Base-by-base conservation (phyloP, 2,113 vertebrate species). In the Pogona vitticeps region DNA sequence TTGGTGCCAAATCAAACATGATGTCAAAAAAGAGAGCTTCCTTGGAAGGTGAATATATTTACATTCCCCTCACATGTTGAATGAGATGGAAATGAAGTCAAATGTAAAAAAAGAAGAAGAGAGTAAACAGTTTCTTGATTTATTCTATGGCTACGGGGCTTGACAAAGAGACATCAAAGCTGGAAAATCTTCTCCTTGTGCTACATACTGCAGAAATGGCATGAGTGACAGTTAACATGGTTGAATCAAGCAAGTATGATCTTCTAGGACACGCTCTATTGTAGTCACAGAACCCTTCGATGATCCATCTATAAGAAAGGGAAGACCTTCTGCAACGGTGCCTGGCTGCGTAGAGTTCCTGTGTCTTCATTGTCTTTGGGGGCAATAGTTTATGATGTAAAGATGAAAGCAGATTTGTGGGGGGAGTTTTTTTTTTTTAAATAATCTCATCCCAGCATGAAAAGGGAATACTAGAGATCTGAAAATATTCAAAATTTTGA, bases 11-110 rank as follows among this genome's bases (percentile, higher is more conserved):
- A 91, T 92, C 92, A 89, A 88, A 75, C 76, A 61, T 40, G 5
- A 0, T 87, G 85, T 91, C 90, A 88, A 76, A 90, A 85, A 92
- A 85, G 17, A 88, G 85, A 85, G 67, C 86, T 91, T 92, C 72
- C 88, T 84, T 92, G 71, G 84, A 88, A 92, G 93, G 91, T 85
- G 84, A 94, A 90, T 91, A 61, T 21, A 88, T 87, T 93, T 94
- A 85, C 81, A 75, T 91, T 86, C 58, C 58, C 86, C 70, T 90
- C 78, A 93, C 90, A 73, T 88, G 83, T 89, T 90, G 89, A 92
- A 88, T 73, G 88, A 86, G 82, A 92, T 90, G 83, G 82, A 90
- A 94, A 90, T 86, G 85, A 91, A 91, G 87, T 88, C 71, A 80
- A 93, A 84, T 9, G 10, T 52, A 6, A 52, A 52, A 72, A 79